phyloP scores from a whole-genome alignment of 2,888 invertebrate genomes.

The Lasius fuliginosus region DNA sequence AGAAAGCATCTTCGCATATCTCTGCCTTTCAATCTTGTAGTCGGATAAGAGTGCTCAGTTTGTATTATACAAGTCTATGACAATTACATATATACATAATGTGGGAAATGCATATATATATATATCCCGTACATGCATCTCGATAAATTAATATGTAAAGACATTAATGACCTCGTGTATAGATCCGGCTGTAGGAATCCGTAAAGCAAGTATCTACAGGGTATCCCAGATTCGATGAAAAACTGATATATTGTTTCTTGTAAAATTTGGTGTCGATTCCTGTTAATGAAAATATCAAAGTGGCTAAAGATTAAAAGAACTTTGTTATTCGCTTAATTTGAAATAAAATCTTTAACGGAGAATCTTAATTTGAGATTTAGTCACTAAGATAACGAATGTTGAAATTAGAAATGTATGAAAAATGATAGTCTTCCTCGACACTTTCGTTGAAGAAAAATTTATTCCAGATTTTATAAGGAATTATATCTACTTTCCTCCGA shows the following conservation, averaged over 20 bases:
- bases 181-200: not conserved
- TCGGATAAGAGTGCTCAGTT: not conserved
- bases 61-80: not conserved
- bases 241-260: not conserved
- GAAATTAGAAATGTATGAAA: not conserved
- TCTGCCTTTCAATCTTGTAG: not conserved
- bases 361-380: not conserved
- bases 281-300: slow-evolving; percentile 7
- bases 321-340: not conserved
- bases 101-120: not conserved
- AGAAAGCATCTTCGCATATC: not conserved
- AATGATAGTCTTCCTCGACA: not conserved
- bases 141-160: not conserved
- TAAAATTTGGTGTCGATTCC: slow-evolving; percentile 16
- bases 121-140: not conserved
- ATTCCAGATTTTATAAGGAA: slow-evolving; percentile 5
- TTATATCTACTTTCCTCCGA: not conserved
- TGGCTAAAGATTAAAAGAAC: not conserved
- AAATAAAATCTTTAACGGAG: not conserved
- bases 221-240: not conserved
- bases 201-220: slow-evolving; percentile 3
- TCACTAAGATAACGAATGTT: not conserved
- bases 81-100: not conserved
- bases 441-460: slow-evolving; percentile 3
- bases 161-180: not conserved